Conservation (phyloP, 2,113 vertebrate genomes). For the Brienomyrus brachyistius region DNA sequence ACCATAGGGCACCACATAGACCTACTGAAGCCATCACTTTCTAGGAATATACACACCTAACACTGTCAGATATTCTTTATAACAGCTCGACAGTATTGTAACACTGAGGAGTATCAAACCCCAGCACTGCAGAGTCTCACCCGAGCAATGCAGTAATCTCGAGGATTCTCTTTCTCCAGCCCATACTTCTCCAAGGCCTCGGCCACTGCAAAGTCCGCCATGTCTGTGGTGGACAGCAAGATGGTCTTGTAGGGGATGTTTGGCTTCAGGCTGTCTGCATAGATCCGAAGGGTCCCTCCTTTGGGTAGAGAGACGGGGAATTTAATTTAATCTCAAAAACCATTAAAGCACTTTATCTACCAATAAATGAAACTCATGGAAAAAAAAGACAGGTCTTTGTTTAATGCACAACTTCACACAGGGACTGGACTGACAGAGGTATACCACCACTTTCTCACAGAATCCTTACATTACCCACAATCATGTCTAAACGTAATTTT, state of each 20-base stretch:
- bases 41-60: background rate
- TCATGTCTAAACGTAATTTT: background rate
- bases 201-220: constrained; percentile 85
- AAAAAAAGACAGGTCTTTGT: background rate
- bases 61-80: background rate
- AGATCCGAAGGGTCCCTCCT: constrained; percentile 93
- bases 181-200: constrained; percentile 97
- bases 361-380: background rate
- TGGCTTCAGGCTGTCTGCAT: constrained; percentile 92
- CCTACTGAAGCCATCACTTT: background rate
- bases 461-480: background rate
- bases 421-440: background rate
- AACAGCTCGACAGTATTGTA: background rate
- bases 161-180: constrained; percentile 88
- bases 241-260: constrained; percentile 98
- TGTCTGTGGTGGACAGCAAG: constrained; percentile 87
- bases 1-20: background rate
- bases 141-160: constrained; percentile 90
- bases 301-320: constrained; percentile 25
- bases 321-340: background rate
- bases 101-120: background rate
- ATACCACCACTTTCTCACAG: background rate
- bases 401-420: background rate
- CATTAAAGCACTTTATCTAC: background rate
- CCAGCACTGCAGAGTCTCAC: constrained; percentile 52